Evolutionary conservation across 2,888 invertebrate genomes (phyloP).

Genomic region (Criorhina ranunculi): DNA sequence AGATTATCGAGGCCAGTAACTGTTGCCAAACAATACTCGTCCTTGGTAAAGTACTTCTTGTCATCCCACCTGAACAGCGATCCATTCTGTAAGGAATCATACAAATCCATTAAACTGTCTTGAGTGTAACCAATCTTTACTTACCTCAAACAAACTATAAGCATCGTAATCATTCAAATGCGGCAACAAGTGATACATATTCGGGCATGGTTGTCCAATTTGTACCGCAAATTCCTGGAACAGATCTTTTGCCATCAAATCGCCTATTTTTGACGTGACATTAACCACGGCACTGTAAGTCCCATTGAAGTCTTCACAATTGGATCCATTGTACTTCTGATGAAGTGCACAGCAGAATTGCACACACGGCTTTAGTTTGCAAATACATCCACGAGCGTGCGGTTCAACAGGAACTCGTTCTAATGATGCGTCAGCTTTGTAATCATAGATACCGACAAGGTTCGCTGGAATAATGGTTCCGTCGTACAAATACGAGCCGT

Average conservation of each 20-base stretch:
- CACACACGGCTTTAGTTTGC: constrained; percentile 82
- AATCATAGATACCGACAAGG: constrained; percentile 80
- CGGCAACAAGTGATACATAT: constrained; percentile 79
- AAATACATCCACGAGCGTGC: constrained; percentile 83
- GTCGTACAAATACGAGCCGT: constrained; percentile 82
- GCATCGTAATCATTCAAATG: constrained; percentile 78
- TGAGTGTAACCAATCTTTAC: constrained; percentile 15
- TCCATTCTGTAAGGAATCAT: constrained; percentile 79
- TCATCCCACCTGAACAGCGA: constrained; percentile 80
- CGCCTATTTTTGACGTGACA: constrained; percentile 78
- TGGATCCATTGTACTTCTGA: constrained; percentile 77
- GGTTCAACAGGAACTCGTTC: constrained; percentile 79
- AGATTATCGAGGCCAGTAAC: constrained; percentile 78
- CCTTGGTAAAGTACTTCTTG: constrained; percentile 77
- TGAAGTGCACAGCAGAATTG: constrained; percentile 82
- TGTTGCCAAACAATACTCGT: constrained; percentile 81
- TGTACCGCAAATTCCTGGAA: constrained; percentile 79
- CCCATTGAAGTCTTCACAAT: constrained; percentile 32
- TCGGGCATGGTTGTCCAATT: constrained; percentile 78
- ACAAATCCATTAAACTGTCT: not conserved
- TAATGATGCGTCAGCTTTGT: constrained; percentile 80
- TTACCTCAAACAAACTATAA: constrained; percentile 79
- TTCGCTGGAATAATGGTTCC: constrained; percentile 81
- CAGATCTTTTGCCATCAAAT: constrained; percentile 76
- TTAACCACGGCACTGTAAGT: constrained; percentile 77